Percentiles rank a stretch among this genome's conserved stretches.
These are phyloP conservation scores for Hypanus sabinus DNA, from an alignment of 2,113 vertebrate species.

Conservation along the genomic window DNA sequence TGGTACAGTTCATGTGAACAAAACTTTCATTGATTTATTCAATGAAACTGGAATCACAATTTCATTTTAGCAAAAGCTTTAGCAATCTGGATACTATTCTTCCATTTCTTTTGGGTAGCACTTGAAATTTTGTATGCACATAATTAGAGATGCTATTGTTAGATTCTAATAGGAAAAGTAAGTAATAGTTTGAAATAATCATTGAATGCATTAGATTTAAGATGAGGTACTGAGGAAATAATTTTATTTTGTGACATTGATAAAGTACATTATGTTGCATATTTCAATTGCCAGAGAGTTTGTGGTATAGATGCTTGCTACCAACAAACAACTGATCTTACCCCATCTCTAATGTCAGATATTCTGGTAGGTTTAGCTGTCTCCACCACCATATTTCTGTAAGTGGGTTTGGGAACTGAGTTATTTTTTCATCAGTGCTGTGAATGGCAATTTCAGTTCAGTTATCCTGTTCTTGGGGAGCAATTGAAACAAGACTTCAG, in stretches of 20 bases:
- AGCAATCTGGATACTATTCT: background rate
- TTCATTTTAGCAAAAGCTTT: background rate
- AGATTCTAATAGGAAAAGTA: background rate
- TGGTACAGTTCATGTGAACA: background rate
- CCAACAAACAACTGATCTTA: background rate
- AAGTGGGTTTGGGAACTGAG: background rate
- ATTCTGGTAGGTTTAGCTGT: background rate
- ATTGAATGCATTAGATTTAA: background rate
- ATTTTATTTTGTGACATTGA: background rate
- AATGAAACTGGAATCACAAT: background rate
- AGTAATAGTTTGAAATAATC: background rate
- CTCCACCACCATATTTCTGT: background rate
- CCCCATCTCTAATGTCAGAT: background rate
- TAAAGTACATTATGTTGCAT: background rate
- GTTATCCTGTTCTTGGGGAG: background rate
- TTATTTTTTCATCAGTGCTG: background rate
- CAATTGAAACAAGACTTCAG: background rate
- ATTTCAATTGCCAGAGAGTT: background rate
- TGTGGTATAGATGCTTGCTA: background rate
- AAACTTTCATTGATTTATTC: background rate
- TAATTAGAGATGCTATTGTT: background rate
- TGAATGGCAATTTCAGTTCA: background rate
- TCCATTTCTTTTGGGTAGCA: background rate
- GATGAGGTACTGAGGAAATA: background rate
- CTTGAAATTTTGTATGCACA: background rate